Evolutionary conservation across 2,888 invertebrate species (phyloP), one percentile per base, ranked within the genome.

Genomic region (Aleiodes alternator): DNA sequence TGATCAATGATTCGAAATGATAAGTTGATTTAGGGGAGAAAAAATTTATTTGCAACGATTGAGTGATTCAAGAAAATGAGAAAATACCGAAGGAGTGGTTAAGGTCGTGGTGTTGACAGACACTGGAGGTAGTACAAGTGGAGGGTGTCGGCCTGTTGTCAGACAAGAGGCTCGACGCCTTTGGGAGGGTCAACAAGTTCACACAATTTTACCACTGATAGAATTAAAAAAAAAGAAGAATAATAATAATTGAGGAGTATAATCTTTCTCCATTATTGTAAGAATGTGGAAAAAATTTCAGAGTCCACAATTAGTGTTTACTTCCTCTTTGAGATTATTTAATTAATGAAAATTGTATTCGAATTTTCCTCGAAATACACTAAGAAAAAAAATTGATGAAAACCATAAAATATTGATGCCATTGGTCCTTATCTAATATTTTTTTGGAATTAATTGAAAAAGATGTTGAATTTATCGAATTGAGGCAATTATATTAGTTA

Each of bases 81-180:
- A 9, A 43, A 43, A 43, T 43, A 38, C 4, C 1, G 56, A n/a
- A 61, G 38, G 16, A 16, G 66, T 59, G 31, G 23, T 50, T 50
- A 50, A 50, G 23, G 50, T 66, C 66, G 66, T 59, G 5, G 2
- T 53, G 43, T 43, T 43, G 43, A 9, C 43, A 43, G 43, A 43
- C 9, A 43, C 43, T 43, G 38, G 23, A 34, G 34, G 34, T 34
- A 61, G 38, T n/a, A 38, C 8, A 31, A 38, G 61, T 31, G 4
- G 66, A 50, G 66, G 66, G 29, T 66, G 66, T 66, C 66, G n/a
- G 7, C 50, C 50, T 29, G 48, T 66, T 50, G 16, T 66, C 66
- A 50, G 50, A 66, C 66, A 48, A 48, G 50, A 48, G 23, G 61
- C 34, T 61, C 14, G 38, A 38, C 34, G 61, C 34, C 38, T 12